Percentiles rank a stretch among this genome's conserved stretches.
Conservation (phyloP, 2,797 vertebrate genomes). For the Sternotherus odoratus region DNA sequence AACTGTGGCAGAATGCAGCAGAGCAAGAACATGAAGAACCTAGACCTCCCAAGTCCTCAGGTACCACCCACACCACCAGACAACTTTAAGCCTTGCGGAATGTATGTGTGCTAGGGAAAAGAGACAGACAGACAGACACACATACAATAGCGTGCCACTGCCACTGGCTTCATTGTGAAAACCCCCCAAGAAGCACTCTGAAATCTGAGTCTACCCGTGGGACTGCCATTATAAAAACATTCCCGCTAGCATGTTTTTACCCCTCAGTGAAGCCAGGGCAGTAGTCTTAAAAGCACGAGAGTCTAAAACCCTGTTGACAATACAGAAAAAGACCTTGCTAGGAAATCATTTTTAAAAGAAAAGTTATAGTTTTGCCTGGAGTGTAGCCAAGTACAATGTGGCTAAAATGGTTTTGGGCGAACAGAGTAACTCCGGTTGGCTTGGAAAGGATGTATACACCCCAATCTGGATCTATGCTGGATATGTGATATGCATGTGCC, state of each 20-base stretch:
- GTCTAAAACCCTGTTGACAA: neutral
- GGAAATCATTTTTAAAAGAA: neutral
- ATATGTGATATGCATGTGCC: too few relatives aligned
- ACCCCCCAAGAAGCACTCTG: neutral
- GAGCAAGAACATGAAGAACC: neutral
- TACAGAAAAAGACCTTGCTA: neutral
- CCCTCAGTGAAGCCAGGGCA: neutral
- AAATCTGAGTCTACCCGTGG: neutral
- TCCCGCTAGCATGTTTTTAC: neutral
- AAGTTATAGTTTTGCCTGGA: neutral
- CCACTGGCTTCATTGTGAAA: neutral
- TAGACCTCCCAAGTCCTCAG: neutral
- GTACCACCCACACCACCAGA: neutral
- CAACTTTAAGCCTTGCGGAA: neutral
- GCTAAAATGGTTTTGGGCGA: neutral
- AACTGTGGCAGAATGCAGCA: neutral
- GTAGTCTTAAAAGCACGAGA: neutral
- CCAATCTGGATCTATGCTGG: too few relatives aligned
- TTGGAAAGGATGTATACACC: neutral
- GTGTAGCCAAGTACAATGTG: neutral
- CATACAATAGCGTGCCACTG: neutral
- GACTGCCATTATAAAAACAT: neutral
- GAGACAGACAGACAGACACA: neutral
- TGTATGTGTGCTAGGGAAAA: neutral
- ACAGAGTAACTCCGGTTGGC: neutral